Base-by-base conservation (phyloP, 2,888 invertebrate genomes). In the Thymelicus acteon region DNA sequence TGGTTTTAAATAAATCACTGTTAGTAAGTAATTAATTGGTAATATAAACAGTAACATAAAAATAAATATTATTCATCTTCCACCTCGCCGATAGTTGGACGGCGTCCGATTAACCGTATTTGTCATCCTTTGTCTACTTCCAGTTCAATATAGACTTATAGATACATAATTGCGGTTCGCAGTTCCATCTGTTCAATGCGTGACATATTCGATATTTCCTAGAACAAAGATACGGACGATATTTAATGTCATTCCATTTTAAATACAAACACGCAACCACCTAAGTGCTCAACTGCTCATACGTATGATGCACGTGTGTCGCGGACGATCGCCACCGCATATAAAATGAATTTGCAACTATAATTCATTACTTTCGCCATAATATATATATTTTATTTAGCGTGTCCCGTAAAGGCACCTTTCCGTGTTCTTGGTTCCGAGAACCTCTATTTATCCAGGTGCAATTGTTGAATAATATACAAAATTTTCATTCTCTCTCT, bases 41-140 rank as follows among this genome's bases (percentile, higher is more conserved):
- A 52, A 19, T 52, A 52, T 19, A 19, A 52, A 52, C 49, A 52
- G 6, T 52, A 52, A 19, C 49, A 31, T 31, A 31, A 31, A 31
- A 31, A 52, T 52, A 52, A 52, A 15, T 15, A 52, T 1, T 52
- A 52, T 52, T 52, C 13, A 13, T 47, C 47, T 47, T 47, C 47
- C 47, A 47, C 47, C 5, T 19, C 49, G 49, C 49, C 19, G 49
- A 52, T 7, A 52, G 49, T 52, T 52, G 15, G 15, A n/a, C 49
- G 8, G 15, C 49, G 49, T 52, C 15, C 49, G 49, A 52, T 52
- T 52, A 52, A 52, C 49, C 49, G 19, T 52, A 52, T 52, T 52
- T 52, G 15, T 52, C 49, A 52, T 19, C 19, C 49, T 52, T 52
- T 52, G 49, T 52, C 49, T 19, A 52, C 49, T 19, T 19, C 15